Evolutionary conservation across 1,140 invertebrate genomes (phyloP).

Genomic region (Heliconius hewitsoni): DNA sequence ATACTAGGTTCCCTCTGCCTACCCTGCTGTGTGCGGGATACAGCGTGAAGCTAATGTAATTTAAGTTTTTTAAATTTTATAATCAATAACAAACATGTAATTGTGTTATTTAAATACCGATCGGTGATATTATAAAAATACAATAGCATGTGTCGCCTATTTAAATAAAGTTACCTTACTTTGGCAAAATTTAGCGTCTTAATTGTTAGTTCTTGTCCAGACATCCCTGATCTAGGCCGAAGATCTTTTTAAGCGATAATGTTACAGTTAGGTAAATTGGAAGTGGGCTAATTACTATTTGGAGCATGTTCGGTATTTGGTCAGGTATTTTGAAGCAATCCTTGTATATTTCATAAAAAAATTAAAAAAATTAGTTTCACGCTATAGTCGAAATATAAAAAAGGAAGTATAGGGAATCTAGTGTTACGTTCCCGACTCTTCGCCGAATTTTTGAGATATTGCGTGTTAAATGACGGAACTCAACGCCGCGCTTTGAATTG

Average conservation of each 20-base stretch:
- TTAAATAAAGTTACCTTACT: background rate
- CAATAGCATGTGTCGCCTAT: background rate
- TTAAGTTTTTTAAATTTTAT: too few relatives aligned
- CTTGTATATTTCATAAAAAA: background rate
- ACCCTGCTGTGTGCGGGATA: too few relatives aligned
- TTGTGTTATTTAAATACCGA: background rate
- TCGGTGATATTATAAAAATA: background rate
- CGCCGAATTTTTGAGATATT: too few relatives aligned
- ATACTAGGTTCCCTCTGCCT: too few relatives aligned
- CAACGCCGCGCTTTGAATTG: too few relatives aligned
- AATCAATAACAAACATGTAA: too few relatives aligned
- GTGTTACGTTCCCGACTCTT: too few relatives aligned
- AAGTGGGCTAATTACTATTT: slow-evolving; percentile 39
- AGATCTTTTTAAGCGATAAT: slow-evolving; percentile 37
- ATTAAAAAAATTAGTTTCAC: too few relatives aligned
- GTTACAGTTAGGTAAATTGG: slow-evolving; percentile 39
- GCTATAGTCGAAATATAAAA: too few relatives aligned
- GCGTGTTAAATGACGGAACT: too few relatives aligned
- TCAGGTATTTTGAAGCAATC: background rate
- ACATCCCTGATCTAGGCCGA: slow-evolving; percentile 19
- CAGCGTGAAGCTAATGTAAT: too few relatives aligned
- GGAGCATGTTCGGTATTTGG: slow-evolving; percentile 17
- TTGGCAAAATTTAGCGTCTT: background rate
- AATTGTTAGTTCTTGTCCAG: background rate
- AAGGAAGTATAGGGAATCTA: too few relatives aligned